A percentile compares a stretch with the other conserved stretches of the same genome.
phyloP scores from a whole-genome alignment of 2,888 invertebrate species.

The Lysandra bellargus region DNA sequence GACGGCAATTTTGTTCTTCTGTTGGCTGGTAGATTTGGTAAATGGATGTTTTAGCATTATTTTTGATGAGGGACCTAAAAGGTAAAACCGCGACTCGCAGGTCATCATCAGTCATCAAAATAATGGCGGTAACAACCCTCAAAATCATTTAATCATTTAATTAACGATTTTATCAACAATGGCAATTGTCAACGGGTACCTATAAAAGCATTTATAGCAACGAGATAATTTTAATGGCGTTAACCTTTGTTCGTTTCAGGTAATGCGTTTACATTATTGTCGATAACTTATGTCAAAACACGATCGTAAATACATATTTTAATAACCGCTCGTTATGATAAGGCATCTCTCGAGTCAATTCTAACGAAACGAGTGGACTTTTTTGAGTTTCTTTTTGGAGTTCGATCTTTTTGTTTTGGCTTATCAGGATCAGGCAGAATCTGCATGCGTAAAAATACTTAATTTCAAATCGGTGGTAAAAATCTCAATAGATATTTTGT shows the following conservation, averaged over 20 bases:
- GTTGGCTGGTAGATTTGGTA: neutral
- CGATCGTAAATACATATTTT: conserved; percentile 24
- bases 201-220: conserved; percentile 8
- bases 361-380: neutral
- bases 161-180: conserved; percentile 15
- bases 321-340: conserved; percentile 19
- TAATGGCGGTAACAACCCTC: conserved; percentile 1
- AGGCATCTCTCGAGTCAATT: neutral
- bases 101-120: neutral
- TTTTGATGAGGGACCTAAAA: neutral
- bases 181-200: conserved; percentile 14
- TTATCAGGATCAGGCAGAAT: neutral
- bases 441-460: neutral
- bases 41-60: neutral
- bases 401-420: neutral
- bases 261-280: conserved; percentile 17
- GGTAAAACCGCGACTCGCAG: neutral
- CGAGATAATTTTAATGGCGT: conserved; percentile 11
- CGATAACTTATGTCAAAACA: conserved; percentile 23
- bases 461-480: neutral
- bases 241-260: conserved; percentile 19
- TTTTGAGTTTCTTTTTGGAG: neutral
- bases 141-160: conserved; percentile 10
- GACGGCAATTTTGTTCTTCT: neutral
- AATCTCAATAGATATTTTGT: neutral